Evolutionary conservation across 2,113 vertebrate species (phyloP).

Genomic region (Pagrus major): DNA sequence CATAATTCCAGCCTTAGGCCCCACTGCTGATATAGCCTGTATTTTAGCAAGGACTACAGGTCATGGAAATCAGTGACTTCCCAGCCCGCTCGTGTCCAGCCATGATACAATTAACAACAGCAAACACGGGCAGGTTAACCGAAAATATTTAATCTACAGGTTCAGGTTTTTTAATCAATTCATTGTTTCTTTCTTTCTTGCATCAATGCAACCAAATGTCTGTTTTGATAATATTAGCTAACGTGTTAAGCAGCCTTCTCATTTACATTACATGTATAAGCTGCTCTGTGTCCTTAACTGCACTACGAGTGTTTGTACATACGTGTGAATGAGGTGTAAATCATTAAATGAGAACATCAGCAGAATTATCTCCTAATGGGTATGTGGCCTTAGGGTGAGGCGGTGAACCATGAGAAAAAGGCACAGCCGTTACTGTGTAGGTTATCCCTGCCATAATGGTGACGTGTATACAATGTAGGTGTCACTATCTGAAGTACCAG

Average conservation of each 20-base stretch:
- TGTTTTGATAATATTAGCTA: not conserved
- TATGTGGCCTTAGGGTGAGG: constrained; percentile 17
- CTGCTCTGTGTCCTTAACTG: constrained; percentile 2
- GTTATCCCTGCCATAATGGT: not conserved
- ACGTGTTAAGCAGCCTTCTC: no score
- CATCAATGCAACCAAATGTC: not conserved
- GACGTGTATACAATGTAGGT: constrained; percentile 8
- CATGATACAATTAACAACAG: not conserved
- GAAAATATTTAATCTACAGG: not conserved
- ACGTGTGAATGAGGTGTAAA: not conserved
- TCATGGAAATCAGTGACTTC: not conserved
- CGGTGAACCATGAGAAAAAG: not conserved
- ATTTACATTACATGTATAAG: not conserved
- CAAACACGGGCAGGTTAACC: not conserved
- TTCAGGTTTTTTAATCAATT: not conserved
- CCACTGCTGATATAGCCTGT: no score
- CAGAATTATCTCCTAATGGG: not conserved
- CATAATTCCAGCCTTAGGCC: no score
- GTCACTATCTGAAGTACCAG: constrained; percentile 28
- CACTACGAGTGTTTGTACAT: not conserved
- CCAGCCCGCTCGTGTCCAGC: not conserved
- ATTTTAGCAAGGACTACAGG: no score
- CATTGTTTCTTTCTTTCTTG: no score
- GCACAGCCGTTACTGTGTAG: not conserved
- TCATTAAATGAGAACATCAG: not conserved